Evolutionary conservation across 2,797 vertebrate genomes (phyloP), one percentile per base, ranked within the genome.

Genomic region (Mormyrops boulengeri): DNA sequence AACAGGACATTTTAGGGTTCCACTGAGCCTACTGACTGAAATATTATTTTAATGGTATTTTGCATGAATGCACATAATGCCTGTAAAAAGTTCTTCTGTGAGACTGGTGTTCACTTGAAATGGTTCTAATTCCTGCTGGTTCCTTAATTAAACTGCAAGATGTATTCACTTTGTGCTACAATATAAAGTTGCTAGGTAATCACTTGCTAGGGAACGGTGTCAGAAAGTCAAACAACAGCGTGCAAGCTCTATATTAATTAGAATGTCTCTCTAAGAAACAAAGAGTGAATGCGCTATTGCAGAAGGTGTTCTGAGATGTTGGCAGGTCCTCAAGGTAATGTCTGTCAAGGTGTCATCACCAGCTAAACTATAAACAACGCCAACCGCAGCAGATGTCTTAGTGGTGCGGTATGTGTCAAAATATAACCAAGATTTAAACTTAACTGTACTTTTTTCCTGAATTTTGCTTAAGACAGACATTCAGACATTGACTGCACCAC

Each of bases 361-460:
- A 52, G 84, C 84, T 30, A 9, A 26, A 85, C 84, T 85, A 52
- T 50, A 50, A 85, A 49, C n/a, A 50, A 26, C 4, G 11, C 44
- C 49, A 8, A 17, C 49, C 49, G 6, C 49, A 85, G n/a, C n/a
- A 85, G 84, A 47, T 52, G 84, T 34, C 19, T 26, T 53, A 30
- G 4, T 50, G 84, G 49, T 85, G 44, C 14, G 9, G n/a, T 14
- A 85, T 85, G 73, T 80, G 73, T 80, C 73, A 80, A 41, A 80
- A 80, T 30, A 80, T 80, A 80, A 80, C 41, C 73, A 80, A 44
- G 73, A 80, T 47, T 80, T 80, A 77, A 17, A 77, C 69, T 82
- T 84, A 50, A 52, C 47, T n/a, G 3, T 49, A 52, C 41, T 85
- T 85, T 26, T 22, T 26, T 30, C 44, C 12, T 50, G n/a, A 85